phyloP scores from a whole-genome alignment of 2,113 vertebrate species.

The Apaloderma vittatum region DNA sequence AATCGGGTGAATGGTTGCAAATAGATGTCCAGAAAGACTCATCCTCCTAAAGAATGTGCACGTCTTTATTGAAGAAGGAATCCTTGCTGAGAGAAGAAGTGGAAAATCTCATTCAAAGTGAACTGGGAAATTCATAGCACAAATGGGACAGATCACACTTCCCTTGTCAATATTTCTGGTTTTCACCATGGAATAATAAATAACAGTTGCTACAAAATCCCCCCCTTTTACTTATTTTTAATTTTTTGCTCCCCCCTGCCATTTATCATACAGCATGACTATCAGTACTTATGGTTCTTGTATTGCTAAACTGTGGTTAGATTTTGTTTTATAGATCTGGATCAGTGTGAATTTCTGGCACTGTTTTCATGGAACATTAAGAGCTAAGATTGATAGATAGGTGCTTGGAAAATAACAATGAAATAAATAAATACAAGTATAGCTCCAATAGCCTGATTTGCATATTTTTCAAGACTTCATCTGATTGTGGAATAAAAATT shows the following conservation, averaged over 20 bases:
- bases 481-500: not conserved
- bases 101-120: not conserved
- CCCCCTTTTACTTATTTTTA: not conserved
- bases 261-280: not conserved
- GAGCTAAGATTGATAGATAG: not conserved
- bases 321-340: not conserved
- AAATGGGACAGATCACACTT: not conserved
- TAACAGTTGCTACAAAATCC: not conserved
- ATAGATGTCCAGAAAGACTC: not conserved
- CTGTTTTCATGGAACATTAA: not conserved
- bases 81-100: not conserved
- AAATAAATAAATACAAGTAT: constrained; percentile 3
- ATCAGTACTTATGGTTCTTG: not conserved
- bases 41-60: not conserved
- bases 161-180: not conserved
- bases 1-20: constrained; percentile 31
- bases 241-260: rapidly evolving
- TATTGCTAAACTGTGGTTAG: not conserved
- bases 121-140: not conserved
- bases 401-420: not conserved
- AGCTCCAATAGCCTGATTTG: not conserved
- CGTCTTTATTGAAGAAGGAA: not conserved
- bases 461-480: not conserved
- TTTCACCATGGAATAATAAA: not conserved
- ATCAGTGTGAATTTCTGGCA: constrained; percentile 5